A percentile compares a stretch with the other conserved stretches of the same genome.
These are phyloP conservation scores for Reticulitermes speratus DNA, from an alignment of 1,140 invertebrate species.

Conservation along the genomic window DNA sequence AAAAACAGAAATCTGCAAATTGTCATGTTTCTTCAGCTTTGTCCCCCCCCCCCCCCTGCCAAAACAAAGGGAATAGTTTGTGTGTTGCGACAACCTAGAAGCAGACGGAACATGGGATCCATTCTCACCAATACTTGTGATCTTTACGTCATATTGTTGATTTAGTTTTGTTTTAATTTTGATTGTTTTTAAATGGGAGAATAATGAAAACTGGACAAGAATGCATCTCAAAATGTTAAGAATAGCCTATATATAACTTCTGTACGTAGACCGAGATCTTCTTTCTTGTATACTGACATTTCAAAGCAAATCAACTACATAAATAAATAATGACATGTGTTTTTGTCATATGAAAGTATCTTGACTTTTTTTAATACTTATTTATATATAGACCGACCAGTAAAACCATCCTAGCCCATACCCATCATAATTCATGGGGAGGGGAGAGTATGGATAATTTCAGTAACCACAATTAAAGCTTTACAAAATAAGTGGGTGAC, in stretches of 20 bases:
- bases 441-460: no score
- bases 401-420: background rate
- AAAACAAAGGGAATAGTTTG: no score
- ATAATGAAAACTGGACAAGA: background rate
- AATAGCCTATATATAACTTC: constrained; percentile 13
- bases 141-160: constrained; percentile 1
- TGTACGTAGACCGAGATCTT: background rate
- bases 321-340: constrained; percentile 18
- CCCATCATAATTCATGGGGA: background rate
- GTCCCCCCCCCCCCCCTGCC: no score
- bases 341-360: constrained; percentile 24
- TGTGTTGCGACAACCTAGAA: background rate
- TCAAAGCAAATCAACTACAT: constrained; percentile 22
- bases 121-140: background rate
- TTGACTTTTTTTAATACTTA: constrained; percentile 19
- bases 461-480: no score
- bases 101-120: background rate
- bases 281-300: constrained; percentile 25
- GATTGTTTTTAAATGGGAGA: constrained; percentile 13
- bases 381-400: background rate
- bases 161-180: constrained; percentile 21
- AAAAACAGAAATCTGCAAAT: no score
- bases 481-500: background rate
- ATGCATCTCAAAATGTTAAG: constrained; percentile 12
- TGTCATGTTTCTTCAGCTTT: no score